A percentile compares a stretch with the other conserved stretches of the same genome.
Conservation (phyloP, 2,113 vertebrate species). For the Scomber scombrus region DNA sequence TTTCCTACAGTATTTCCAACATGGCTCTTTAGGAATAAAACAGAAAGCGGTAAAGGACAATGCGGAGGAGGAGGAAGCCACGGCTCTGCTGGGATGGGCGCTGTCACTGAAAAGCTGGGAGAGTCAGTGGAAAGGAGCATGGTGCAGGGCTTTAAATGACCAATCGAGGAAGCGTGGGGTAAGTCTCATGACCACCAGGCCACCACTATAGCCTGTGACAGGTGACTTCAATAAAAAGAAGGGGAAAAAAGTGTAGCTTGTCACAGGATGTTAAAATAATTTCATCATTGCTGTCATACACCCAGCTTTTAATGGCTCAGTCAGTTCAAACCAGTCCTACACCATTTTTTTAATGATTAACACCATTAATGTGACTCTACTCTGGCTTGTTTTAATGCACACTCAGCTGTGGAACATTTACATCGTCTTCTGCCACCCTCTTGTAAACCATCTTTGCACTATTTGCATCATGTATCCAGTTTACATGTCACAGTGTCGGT, state of each 20-base stretch:
- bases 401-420: not conserved
- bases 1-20: conserved; percentile 84
- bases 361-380: not conserved
- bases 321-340: not conserved
- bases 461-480: no score
- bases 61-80: conserved; percentile 82
- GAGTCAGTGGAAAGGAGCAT: conserved; percentile 89
- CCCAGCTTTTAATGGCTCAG: not conserved
- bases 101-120: conserved; percentile 91
- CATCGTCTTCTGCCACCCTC: not conserved
- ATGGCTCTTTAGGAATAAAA: conserved; percentile 42
- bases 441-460: not conserved
- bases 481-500: no score
- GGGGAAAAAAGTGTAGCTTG: not conserved
- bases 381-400: not conserved
- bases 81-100: conserved; percentile 89
- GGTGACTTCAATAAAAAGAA: conserved; percentile 52
- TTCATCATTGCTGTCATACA: not conserved
- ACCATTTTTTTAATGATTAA: not conserved
- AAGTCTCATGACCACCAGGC: conserved; percentile 70
- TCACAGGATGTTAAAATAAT: not conserved
- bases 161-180: conserved; percentile 86
- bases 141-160: conserved; percentile 88
- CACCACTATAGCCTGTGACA: not conserved
- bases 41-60: conserved; percentile 19